Base-by-base conservation (phyloP, 37 sponge, comb jelly and placozoan genomes). In the Dysidea cf. avara region DNA sequence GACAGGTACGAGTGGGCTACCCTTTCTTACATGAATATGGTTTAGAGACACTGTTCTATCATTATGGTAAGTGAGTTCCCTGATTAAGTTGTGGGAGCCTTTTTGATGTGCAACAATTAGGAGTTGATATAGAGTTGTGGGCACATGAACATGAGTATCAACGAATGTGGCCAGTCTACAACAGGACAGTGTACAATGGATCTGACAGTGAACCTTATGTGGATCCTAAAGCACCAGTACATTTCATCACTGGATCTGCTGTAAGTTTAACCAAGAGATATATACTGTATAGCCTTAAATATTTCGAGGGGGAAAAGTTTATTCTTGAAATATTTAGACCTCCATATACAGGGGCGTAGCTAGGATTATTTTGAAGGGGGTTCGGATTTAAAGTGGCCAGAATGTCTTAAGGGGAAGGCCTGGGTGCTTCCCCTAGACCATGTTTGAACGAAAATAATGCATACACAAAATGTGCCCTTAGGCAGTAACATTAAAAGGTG, bases 71-170 rank as follows among this genome's bases (percentile, higher is more conserved):
- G 53, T 47, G 6, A 20, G 7, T 13, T 18, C 4, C 29, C 17
- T 56, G 24, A 33, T 43, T 43, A 9, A 12, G 9, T 43, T 43
- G 46, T 43, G 46, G 9, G 7, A n/a, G n/a, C n/a, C n/a, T n/a
- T n/a, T n/a, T n/a, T n/a, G n/a, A n/a, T n/a, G n/a, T n/a, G n/a
- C n/a, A n/a, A n/a, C n/a, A n/a, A n/a, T n/a, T n/a, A 71, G 71
- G 71, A 2, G 71, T 71, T 21, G 71, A 71, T 71, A 18, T 71
- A 17, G 71, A 71, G 43, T 26, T 71, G 11, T 71, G 71, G 71
- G 71, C 56, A 5, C 78, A 77, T 56, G 78, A 77, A 68, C 71
- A 71, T 29, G 43, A 71, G 37, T 71, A 71, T 54, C 56, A 71
- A 54, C 13, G 71, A 28, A 25, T 56, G 22, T 71, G 56, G 71